These are phyloP conservation scores for Azemiops feae DNA, from an alignment of 2,113 vertebrate genomes.

Conservation along the genomic window DNA sequence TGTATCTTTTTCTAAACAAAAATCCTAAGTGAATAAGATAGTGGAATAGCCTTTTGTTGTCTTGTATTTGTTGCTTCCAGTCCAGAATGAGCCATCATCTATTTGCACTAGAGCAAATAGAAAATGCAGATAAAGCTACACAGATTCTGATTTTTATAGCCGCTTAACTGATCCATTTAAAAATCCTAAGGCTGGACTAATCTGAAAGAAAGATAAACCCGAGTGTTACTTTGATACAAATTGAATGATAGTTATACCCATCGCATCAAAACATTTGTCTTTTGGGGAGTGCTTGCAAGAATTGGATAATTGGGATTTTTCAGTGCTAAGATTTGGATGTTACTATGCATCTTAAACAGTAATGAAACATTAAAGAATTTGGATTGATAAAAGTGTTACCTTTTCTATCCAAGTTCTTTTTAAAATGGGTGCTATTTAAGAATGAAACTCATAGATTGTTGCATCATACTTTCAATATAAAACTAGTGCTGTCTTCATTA, in stretches of 20 bases:
- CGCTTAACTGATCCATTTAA: background rate
- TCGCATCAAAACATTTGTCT: slow-evolving; percentile 87
- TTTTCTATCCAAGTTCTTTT: background rate
- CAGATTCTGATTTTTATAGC: background rate
- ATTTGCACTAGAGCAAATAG: background rate
- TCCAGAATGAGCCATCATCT: background rate
- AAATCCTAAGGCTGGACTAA: background rate
- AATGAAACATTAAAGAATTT: background rate
- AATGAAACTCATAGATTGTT: background rate
- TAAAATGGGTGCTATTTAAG: background rate
- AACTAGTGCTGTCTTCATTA: background rate
- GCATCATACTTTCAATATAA: background rate
- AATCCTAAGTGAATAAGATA: background rate
- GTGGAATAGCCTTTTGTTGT: background rate
- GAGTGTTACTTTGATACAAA: background rate
- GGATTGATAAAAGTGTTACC: background rate
- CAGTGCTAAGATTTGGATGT: background rate
- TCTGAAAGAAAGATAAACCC: background rate
- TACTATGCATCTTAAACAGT: background rate
- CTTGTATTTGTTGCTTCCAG: background rate
- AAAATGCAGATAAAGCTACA: background rate
- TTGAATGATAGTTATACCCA: slow-evolving; percentile 48
- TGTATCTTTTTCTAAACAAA: background rate
- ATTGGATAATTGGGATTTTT: background rate
- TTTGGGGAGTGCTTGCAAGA: slow-evolving; percentile 80